A percentile compares a stretch with the other conserved stretches of the same genome.
phyloP scores from a whole-genome alignment of 2,888 invertebrate species.

The Congeria kusceri region DNA sequence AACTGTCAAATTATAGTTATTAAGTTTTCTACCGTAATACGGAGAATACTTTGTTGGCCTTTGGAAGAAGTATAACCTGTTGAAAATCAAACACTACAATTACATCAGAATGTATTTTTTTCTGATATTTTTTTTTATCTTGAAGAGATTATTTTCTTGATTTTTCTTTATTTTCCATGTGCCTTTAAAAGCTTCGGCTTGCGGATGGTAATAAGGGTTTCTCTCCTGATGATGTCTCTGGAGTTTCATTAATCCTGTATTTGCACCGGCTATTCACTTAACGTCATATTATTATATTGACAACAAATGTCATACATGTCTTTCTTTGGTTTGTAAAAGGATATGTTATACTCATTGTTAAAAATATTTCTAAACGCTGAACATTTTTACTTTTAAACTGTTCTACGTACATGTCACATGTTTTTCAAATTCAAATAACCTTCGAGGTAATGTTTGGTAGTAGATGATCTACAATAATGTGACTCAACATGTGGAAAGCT shows the following conservation, averaged over 20 bases:
- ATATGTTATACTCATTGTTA: conserved; percentile 26
- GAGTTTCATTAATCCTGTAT: too few relatives aligned
- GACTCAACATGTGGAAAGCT: conserved; percentile 28
- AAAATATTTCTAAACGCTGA: conserved; percentile 29
- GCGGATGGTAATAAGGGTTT: too few relatives aligned
- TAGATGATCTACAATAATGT: conserved; percentile 26
- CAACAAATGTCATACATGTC: conserved; percentile 35
- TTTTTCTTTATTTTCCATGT: background rate
- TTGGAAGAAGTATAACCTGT: conserved; percentile 2
- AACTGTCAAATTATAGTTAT: conserved; percentile 31
- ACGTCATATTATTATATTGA: conserved; percentile 18
- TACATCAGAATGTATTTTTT: background rate
- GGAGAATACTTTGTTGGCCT: background rate
- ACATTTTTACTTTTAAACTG: background rate
- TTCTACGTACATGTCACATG: conserved; percentile 16
- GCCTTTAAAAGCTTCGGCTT: conserved; percentile 20
- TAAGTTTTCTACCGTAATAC: conserved; percentile 20
- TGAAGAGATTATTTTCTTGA: too few relatives aligned
- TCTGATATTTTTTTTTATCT: too few relatives aligned
- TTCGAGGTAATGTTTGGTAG: conserved; percentile 10
- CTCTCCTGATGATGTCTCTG: too few relatives aligned
- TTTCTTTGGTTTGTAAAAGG: conserved; percentile 33
- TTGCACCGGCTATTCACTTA: too few relatives aligned
- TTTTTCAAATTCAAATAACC: conserved; percentile 7
- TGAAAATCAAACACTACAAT: conserved; percentile 23